phyloP scores from a whole-genome alignment of 1,140 invertebrate species.

The Hydropsyche tenuis region DNA sequence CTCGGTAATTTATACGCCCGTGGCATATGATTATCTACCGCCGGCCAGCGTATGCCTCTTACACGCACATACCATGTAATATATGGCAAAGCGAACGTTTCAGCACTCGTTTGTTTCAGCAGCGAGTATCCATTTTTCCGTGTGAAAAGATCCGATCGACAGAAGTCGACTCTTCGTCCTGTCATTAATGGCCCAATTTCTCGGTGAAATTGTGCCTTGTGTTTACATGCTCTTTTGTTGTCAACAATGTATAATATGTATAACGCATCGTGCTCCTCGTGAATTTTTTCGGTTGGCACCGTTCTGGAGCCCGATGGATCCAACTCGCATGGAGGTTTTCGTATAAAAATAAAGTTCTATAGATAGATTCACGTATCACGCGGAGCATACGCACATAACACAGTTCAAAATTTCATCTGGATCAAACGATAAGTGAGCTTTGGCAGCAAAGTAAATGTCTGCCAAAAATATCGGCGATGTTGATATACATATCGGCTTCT shows the following conservation, averaged over 20 bases:
- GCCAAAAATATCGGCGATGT: slow-evolving; percentile 19
- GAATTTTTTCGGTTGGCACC: no score
- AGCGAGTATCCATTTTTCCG: no score
- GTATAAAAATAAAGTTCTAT: slow-evolving; percentile 18
- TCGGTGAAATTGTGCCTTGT: not conserved
- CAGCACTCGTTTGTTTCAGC: no score
- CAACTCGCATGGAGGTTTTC: slow-evolving; percentile 12
- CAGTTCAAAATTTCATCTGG: slow-evolving; percentile 17
- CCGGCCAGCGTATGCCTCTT: no score
- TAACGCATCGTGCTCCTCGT: no score
- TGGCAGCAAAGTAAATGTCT: slow-evolving; percentile 21
- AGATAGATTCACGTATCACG: not conserved
- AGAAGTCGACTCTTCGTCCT: no score
- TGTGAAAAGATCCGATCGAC: no score
- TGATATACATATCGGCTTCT: slow-evolving; percentile 17
- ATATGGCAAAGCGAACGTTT: no score
- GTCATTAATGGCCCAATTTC: not conserved
- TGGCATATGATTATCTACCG: no score
- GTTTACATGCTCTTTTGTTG: not conserved
- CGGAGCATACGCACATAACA: not conserved
- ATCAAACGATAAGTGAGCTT: slow-evolving; percentile 27
- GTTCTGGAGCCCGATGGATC: not conserved
- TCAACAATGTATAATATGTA: no score
- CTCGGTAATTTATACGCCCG: slow-evolving; percentile 6
- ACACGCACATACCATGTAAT: no score